Base-by-base conservation (phyloP, 64 coral and sea anemone species). In the Hydrozoanthus tunicans region DNA sequence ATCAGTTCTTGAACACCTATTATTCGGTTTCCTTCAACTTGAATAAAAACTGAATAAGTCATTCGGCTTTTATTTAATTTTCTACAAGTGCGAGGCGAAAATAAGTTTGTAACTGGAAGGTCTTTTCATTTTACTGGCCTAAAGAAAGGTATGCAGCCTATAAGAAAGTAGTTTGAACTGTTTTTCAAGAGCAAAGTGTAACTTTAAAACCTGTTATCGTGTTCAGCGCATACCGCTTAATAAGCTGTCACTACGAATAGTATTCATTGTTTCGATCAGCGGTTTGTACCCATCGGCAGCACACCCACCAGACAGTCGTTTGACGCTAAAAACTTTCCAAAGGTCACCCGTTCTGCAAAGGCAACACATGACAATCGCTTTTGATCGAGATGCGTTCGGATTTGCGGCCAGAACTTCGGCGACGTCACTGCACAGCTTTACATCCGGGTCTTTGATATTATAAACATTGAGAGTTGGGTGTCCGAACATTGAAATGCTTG, bases 281-380 rank as follows among this genome's bases (percentile, higher is more conserved):
- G 54, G 78, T 80, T 58, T 59, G 78, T 80, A 80, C 5, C 55
- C 78, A 80, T 80, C 78, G 78, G 55, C 56, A 10, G 78, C 78
- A 59, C 78, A 80, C 3, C 89, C 89, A 24, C 3, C 7, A 6
- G 89, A 91, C 25, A 79, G 77, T 78, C 79, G 59, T 13, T 91
- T 77, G 63, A 91, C 27, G 58, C 89, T 80, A 54, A 91, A 70
- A 10, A 91, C 89, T 13, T 68, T 64, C 89, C 89, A 91, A 23
- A 62, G 17, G 10, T 63, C 17, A 71, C 62, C 77, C 23, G 54
- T 91, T 24, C 77, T 77, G 54, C 77, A 91, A 1, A 91, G 52
- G 13, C 89, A 91, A 60, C 89, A 91, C 53, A 91, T 80, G 14
- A 91, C 77, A 26, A 91, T 70, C 6, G 89, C 89, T 81, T 91